These are phyloP conservation scores for Lithobius niger DNA, from an alignment of 1,140 invertebrate genomes.

Conservation along the genomic window DNA sequence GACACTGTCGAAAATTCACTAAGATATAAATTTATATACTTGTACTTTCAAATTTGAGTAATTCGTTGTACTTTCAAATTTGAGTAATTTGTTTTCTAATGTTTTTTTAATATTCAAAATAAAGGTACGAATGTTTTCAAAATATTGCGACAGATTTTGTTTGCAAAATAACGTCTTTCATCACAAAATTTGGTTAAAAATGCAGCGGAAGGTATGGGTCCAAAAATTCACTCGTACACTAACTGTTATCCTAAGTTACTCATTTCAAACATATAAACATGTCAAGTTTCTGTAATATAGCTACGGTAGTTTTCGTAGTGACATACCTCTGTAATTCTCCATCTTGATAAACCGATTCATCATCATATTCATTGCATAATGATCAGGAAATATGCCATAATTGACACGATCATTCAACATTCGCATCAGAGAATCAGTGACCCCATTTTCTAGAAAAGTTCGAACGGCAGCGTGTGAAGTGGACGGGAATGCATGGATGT, in stretches of 20 bases:
- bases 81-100: too few relatives aligned
- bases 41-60: too few relatives aligned
- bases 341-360: constrained; percentile 61
- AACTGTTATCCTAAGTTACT: neutral
- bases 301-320: neutral
- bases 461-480: constrained; percentile 66
- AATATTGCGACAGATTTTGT: too few relatives aligned
- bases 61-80: too few relatives aligned
- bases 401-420: constrained; percentile 66
- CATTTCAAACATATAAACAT: neutral
- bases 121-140: too few relatives aligned
- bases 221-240: too few relatives aligned
- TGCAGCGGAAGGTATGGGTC: too few relatives aligned
- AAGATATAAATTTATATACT: too few relatives aligned
- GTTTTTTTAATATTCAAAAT: too few relatives aligned
- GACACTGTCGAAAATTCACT: too few relatives aligned
- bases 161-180: too few relatives aligned
- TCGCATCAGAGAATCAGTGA: constrained; percentile 46
- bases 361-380: constrained; percentile 60
- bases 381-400: constrained; percentile 80
- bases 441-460: constrained; percentile 43
- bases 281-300: neutral
- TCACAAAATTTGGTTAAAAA: neutral
- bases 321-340: constrained; percentile 40
- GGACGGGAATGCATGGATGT: constrained; percentile 53